Conservation (phyloP, 2,113 vertebrate genomes). For the Tychaedon coryphoeus region DNA sequence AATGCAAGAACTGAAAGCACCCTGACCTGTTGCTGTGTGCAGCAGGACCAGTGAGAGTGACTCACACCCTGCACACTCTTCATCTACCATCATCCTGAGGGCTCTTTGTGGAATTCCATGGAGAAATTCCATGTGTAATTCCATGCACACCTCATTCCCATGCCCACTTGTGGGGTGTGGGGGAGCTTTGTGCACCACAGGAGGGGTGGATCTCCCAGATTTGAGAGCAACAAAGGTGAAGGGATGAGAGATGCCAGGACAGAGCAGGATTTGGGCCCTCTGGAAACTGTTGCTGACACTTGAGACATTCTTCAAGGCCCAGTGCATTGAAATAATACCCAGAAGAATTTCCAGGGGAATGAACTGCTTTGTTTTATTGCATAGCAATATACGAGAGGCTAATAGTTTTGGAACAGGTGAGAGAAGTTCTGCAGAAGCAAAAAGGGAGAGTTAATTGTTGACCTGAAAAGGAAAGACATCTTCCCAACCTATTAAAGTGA, state of each 20-base stretch:
- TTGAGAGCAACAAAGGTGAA: rapidly evolving
- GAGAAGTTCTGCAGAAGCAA: neutral
- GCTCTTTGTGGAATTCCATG: neutral
- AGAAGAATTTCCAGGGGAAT: neutral
- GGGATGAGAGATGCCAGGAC: rapidly evolving
- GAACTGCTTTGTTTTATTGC: neutral
- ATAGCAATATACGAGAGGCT: too few relatives aligned
- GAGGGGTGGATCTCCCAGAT: neutral
- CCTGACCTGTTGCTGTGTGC: rapidly evolving
- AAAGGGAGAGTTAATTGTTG: neutral
- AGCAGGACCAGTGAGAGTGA: neutral
- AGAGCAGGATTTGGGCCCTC: neutral
- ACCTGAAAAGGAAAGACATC: neutral
- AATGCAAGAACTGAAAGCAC: neutral
- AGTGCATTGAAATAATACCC: neutral
- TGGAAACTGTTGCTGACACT: too few relatives aligned
- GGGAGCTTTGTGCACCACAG: rapidly evolving
- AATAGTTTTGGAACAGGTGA: neutral
- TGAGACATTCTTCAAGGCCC: rapidly evolving
- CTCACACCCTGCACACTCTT: neutral
- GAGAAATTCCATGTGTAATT: rapidly evolving
- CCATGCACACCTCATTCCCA: rapidly evolving
- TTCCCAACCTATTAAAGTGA: neutral
- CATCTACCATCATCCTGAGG: rapidly evolving
- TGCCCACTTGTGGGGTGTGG: rapidly evolving